These are phyloP conservation scores for Papilio xuthus DNA, from an alignment of 1,140 invertebrate species.

Conservation along the genomic window DNA sequence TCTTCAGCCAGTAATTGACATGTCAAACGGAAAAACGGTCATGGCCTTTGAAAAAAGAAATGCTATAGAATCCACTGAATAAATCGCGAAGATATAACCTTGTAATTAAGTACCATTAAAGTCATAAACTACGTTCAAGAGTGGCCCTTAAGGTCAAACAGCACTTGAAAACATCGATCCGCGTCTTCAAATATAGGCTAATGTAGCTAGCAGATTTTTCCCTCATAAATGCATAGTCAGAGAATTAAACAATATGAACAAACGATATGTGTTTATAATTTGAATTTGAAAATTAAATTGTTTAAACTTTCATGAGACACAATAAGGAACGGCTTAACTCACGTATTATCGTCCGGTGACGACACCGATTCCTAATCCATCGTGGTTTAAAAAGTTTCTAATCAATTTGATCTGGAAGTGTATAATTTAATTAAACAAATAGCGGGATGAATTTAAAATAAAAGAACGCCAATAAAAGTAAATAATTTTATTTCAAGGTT, in stretches of 20 bases:
- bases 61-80: not conserved
- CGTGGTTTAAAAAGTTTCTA: too few relatives aligned
- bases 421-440: too few relatives aligned
- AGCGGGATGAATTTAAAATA: not conserved
- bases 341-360: too few relatives aligned
- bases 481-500: constrained; percentile 67
- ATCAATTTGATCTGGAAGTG: too few relatives aligned
- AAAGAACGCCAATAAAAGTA: constrained; percentile 43
- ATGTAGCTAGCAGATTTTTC: not conserved
- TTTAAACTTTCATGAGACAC: too few relatives aligned
- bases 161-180: constrained; percentile 8
- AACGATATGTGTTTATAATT: too few relatives aligned
- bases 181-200: constrained; percentile 9
- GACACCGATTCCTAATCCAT: too few relatives aligned
- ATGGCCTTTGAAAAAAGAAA: not conserved
- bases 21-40: not conserved
- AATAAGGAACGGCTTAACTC: too few relatives aligned
- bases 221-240: not conserved
- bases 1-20: not conserved
- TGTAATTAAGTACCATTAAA: constrained; percentile 15
- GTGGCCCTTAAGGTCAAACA: constrained; percentile 3
- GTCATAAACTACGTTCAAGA: constrained; percentile 7
- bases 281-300: too few relatives aligned
- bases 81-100: constrained; percentile 1
- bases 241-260: not conserved